Conservation (phyloP, 1,140 invertebrate species). For the Gerris buenoi region DNA sequence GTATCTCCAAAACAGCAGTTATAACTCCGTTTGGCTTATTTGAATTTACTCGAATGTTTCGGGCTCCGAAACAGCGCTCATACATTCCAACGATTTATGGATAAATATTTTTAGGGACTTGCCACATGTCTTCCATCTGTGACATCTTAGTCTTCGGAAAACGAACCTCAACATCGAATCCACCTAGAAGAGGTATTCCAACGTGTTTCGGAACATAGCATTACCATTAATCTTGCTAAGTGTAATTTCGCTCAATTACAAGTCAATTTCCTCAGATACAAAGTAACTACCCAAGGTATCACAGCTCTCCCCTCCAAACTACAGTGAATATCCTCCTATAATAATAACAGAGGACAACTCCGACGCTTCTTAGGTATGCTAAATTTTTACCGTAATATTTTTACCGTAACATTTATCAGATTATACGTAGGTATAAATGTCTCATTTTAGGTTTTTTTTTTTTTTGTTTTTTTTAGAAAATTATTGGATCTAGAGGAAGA, state of each 20-base stretch:
- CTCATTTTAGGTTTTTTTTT: too few species aligned
- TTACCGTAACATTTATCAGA: too few species aligned
- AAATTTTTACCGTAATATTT: conserved; percentile 2
- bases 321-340: not conserved
- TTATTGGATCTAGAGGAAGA: too few species aligned
- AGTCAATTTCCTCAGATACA: conserved; percentile 4
- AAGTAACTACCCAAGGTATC: not conserved
- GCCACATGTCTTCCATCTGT: not conserved
- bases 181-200: not conserved
- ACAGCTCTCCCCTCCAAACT: not conserved
- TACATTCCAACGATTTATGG: too few species aligned
- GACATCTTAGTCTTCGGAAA: not conserved
- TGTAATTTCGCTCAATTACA: not conserved
- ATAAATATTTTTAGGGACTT: too few species aligned
- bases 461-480: too few species aligned
- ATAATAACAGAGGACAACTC: not conserved
- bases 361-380: conserved; percentile 2
- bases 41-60: too few species aligned
- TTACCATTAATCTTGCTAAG: not conserved
- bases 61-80: too few species aligned
- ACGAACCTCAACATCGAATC: not conserved
- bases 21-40: too few species aligned
- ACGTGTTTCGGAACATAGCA: not conserved
- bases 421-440: too few species aligned
- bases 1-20: not conserved